Evolutionary conservation across 2,797 vertebrate species (phyloP).

Genomic region (Acridotheres tristis): DNA sequence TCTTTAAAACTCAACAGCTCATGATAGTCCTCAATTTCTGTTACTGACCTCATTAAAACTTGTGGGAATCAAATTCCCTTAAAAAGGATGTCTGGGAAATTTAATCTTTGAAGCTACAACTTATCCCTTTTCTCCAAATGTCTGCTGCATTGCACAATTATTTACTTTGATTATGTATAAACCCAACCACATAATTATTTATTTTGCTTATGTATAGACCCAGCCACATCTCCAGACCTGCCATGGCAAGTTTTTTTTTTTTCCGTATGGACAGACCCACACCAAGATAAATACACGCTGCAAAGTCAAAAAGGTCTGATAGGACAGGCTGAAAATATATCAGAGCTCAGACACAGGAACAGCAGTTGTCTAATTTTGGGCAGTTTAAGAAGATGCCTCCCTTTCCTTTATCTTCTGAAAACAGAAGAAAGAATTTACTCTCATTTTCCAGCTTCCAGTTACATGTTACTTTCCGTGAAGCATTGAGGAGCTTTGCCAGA

Average conservation of each 20-base stretch:
- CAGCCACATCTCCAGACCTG: not conserved
- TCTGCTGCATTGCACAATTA: not conserved
- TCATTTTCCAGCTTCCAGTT: not conserved
- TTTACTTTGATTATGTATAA: not conserved
- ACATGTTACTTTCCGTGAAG: not conserved
- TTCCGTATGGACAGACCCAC: not conserved
- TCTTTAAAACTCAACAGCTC: not conserved
- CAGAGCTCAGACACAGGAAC: not conserved
- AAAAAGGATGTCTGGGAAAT: not conserved
- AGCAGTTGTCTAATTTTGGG: not conserved
- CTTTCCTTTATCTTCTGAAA: not conserved
- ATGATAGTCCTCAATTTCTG: not conserved
- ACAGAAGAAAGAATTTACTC: not conserved
- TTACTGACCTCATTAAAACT: not conserved
- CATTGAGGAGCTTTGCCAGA: not conserved
- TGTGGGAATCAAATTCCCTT: not conserved
- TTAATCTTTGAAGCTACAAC: not conserved
- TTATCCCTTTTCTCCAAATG: not conserved
- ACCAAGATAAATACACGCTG: not conserved
- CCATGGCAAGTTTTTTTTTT: rapidly evolving
- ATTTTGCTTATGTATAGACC: not conserved
- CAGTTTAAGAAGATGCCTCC: not conserved
- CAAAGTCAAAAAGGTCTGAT: not conserved
- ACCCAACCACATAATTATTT: not conserved
- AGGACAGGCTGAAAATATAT: not conserved